These are phyloP conservation scores for Silurus lanzhouensis DNA, from an alignment of 2,797 vertebrate genomes.

Conservation along the genomic window DNA sequence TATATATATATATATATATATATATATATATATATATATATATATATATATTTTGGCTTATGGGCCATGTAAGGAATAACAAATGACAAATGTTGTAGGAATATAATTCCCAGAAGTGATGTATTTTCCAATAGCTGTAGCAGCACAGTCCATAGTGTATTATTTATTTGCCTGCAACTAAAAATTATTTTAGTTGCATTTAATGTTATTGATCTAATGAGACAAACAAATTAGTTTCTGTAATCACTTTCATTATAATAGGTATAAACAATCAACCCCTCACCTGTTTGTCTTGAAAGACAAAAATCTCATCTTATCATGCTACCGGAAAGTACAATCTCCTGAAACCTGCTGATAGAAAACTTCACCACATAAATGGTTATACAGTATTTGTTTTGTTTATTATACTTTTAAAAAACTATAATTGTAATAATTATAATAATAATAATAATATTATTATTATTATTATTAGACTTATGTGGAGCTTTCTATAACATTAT, in stretches of 20 bases:
- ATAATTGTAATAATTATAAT: no score
- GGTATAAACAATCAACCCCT: not conserved
- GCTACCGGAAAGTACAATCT: not conserved
- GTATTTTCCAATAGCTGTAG: not conserved
- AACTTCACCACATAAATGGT: not conserved
- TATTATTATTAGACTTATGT: no score
- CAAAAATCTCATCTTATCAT: not conserved
- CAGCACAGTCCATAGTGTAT: not conserved
- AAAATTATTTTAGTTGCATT: not conserved
- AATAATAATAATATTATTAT: not conserved
- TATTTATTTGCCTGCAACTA: not conserved
- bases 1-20: not conserved
- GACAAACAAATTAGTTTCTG: not conserved
- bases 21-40: slow-evolving; percentile 2
- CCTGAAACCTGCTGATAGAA: not conserved
- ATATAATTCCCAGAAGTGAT: not conserved
- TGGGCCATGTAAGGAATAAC: not conserved
- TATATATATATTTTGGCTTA: not conserved
- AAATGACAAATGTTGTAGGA: not conserved
- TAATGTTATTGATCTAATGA: not conserved
- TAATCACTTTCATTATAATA: not conserved
- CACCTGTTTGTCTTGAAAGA: not conserved
- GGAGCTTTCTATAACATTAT: no score
- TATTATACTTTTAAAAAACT: no score
- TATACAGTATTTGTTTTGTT: not conserved